These are phyloP conservation scores for Trochalopteron elliotii DNA, from an alignment of 2,113 vertebrate species.

Conservation along the genomic window DNA sequence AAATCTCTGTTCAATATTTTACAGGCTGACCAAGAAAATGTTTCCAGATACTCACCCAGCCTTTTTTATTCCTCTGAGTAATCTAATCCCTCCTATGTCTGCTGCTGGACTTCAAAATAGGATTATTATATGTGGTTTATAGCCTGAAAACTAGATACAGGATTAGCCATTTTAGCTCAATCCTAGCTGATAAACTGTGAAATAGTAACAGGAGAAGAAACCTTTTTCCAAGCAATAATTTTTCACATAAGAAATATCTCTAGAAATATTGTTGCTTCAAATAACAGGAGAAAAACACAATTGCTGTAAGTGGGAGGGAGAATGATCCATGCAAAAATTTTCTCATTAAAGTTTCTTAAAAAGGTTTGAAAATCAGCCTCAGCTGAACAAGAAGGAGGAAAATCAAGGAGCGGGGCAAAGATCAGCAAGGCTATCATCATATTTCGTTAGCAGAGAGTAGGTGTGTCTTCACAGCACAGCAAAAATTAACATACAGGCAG, in stretches of 20 bases:
- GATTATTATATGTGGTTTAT: slow-evolving; percentile 3
- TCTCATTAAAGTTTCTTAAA: background rate
- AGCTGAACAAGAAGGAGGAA: background rate
- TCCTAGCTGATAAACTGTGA: slow-evolving; percentile 10
- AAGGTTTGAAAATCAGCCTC: background rate
- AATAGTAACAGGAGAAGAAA: background rate
- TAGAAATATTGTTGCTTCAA: background rate
- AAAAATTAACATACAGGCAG: background rate
- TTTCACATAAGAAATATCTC: background rate
- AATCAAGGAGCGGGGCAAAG: background rate
- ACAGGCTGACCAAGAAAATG: background rate
- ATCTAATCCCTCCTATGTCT: background rate
- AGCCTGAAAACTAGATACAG: background rate
- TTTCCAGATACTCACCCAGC: background rate
- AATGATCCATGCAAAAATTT: slow-evolving; percentile 11
- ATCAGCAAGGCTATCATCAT: background rate
- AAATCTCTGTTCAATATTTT: background rate
- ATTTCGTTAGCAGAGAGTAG: background rate
- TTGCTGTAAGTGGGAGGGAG: background rate
- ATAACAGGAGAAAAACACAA: background rate
- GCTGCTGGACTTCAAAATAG: slow-evolving; percentile 11
- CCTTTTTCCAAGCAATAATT: background rate
- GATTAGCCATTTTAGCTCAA: background rate
- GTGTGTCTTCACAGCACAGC: background rate
- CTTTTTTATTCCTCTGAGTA: background rate